Percentiles rank a stretch among this genome's conserved stretches.
phyloP scores from a whole-genome alignment of 2,888 invertebrate species.

The Onchidella celtica region DNA sequence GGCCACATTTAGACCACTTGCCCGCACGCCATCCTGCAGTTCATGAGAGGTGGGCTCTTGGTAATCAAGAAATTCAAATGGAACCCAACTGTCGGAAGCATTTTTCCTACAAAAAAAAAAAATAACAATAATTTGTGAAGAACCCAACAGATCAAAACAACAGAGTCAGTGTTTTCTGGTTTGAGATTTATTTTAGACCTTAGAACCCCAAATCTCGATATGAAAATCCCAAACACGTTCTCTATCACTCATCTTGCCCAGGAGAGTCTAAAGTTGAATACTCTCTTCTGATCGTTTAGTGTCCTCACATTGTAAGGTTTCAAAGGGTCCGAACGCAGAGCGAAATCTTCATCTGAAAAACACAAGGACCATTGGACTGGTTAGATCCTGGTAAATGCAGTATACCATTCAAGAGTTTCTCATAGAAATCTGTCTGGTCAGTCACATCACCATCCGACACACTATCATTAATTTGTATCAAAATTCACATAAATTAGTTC shows the following conservation, averaged over 20 bases:
- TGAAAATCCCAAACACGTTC: no score
- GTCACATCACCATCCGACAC: constrained; percentile 23
- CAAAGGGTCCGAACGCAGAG: constrained; percentile 7
- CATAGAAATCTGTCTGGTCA: constrained; percentile 5
- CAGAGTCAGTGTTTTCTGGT: no score
- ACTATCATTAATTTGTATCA: constrained; percentile 16
- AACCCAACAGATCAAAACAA: no score
- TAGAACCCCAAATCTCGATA: no score
- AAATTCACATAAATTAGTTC: constrained; percentile 15
- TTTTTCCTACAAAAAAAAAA: no score
- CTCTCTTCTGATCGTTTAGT: no score
- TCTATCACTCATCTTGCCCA: no score
- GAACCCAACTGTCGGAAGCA: no score
- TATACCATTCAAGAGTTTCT: neutral
- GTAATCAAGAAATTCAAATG: neutral
- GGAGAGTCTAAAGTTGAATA: no score
- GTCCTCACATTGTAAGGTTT: no score
- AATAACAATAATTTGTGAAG: no score
- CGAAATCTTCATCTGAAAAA: neutral
- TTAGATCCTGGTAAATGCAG: neutral
- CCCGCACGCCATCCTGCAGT: neutral
- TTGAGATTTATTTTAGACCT: no score
- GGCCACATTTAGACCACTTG: neutral
- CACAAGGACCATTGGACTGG: neutral
- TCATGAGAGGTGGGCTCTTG: neutral